Conservation (phyloP, 2,113 vertebrate genomes). For the Sitta europaea region DNA sequence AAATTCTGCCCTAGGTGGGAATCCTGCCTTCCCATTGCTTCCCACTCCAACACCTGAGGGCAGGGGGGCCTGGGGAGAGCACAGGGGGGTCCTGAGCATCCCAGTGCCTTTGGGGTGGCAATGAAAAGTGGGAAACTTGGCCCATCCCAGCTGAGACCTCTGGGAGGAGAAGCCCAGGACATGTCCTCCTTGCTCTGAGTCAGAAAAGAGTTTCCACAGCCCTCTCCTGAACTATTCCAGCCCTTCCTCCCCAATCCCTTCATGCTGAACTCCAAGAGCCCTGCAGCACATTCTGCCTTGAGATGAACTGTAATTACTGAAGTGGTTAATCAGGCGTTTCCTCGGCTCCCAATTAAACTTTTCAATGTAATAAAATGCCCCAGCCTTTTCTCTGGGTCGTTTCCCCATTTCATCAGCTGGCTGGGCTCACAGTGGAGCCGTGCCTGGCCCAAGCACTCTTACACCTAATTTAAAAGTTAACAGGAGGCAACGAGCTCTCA, state of each 20-base stretch:
- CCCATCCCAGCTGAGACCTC: neutral
- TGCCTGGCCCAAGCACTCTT: neutral
- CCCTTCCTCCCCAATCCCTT: neutral
- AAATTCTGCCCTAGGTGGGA: neutral
- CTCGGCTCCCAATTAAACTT: constrained; percentile 1
- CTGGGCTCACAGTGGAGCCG: neutral
- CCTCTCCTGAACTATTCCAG: neutral
- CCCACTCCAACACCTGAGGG: neutral
- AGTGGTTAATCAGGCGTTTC: constrained; percentile 11
- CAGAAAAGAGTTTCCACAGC: fast-evolving
- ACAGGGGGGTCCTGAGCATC: neutral
- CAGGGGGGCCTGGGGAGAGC: neutral
- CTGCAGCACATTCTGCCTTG: neutral
- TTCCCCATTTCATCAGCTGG: neutral
- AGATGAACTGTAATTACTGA: neutral
- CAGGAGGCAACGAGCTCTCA: neutral
- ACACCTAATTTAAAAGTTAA: neutral
- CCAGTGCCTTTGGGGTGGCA: neutral
- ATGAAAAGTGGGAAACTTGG: neutral
- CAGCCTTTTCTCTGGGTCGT: neutral
- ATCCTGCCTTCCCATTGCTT: neutral
- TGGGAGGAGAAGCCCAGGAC: neutral
- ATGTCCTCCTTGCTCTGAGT: fast-evolving
- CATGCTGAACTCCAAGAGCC: neutral
- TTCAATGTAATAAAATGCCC: neutral